These are phyloP conservation scores for Nomada ferruginata DNA, from an alignment of 2,888 invertebrate species.

Conservation along the genomic window DNA sequence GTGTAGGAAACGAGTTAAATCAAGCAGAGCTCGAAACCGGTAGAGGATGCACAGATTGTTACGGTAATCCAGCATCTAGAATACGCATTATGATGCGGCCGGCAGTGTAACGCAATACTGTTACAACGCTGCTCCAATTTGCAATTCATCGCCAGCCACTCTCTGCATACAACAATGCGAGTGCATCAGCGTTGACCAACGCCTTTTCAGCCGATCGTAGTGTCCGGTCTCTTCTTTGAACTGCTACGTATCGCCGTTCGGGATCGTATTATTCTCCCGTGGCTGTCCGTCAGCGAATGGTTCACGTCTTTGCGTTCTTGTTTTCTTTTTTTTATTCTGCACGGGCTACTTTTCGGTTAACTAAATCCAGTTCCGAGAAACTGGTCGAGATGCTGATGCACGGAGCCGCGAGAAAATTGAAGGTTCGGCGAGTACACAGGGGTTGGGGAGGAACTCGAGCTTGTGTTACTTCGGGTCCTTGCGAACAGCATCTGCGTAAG, in stretches of 20 bases:
- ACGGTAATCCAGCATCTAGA: constrained; percentile 67
- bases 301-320: not conserved
- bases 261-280: not conserved
- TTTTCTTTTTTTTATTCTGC: no score
- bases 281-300: no score
- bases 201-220: constrained; percentile 45
- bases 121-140: constrained; percentile 63
- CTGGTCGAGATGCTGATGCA: no score
- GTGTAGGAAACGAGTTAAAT: constrained; percentile 58
- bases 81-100: constrained; percentile 62
- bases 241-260: not conserved
- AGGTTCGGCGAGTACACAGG: no score
- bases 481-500: no score
- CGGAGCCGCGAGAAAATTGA: no score
- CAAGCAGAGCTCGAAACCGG: constrained; percentile 50
- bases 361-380: no score
- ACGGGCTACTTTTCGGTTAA: no score
- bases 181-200: constrained; percentile 34
- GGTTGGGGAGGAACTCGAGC: no score
- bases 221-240: constrained; percentile 9
- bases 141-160: constrained; percentile 60
- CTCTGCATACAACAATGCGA: constrained; percentile 49
- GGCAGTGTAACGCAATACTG: constrained; percentile 63
- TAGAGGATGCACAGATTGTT: constrained; percentile 65
- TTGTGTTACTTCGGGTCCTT: no score